phyloP scores from a whole-genome alignment of 2,888 invertebrate species.

The Lochmaea crataegi region DNA sequence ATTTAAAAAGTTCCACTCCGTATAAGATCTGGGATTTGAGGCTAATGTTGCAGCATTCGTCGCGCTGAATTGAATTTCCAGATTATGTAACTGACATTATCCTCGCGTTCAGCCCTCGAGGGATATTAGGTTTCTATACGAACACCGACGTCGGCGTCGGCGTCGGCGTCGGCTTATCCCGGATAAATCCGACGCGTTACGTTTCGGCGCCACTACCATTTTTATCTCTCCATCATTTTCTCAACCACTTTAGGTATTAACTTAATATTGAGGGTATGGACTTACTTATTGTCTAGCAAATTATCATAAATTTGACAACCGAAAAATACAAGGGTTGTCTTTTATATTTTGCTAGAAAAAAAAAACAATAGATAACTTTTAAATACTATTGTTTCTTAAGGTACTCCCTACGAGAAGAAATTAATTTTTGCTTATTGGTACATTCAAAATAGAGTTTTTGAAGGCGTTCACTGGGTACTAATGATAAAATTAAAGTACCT shows the following conservation, averaged over 20 bases:
- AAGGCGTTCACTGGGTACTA: too few species aligned
- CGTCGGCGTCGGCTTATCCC: conserved; percentile 10
- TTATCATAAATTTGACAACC: too few species aligned
- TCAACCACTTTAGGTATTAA: too few species aligned
- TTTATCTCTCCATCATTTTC: not conserved
- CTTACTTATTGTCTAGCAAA: not conserved
- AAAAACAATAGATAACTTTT: too few species aligned
- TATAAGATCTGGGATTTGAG: conserved; percentile 13
- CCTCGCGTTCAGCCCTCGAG: conserved; percentile 3
- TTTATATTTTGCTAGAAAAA: too few species aligned
- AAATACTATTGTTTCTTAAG: too few species aligned
- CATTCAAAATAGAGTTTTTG: too few species aligned
- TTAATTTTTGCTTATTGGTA: too few species aligned
- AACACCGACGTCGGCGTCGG: conserved; percentile 7
- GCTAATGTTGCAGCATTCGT: conserved; percentile 11
- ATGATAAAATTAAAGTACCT: too few species aligned
- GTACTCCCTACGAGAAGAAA: too few species aligned
- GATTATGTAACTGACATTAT: conserved; percentile 21
- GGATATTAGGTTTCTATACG: conserved; percentile 8
- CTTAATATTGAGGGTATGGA: not conserved
- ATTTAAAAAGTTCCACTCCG: not conserved
- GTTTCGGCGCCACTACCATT: not conserved
- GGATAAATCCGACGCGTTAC: conserved; percentile 6
- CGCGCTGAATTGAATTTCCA: conserved; percentile 26
- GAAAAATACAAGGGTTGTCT: too few species aligned